A percentile compares a stretch with the other conserved stretches of the same genome.
These are phyloP conservation scores for Calyptomena viridis DNA, from an alignment of 2,113 vertebrate species.

Conservation along the genomic window DNA sequence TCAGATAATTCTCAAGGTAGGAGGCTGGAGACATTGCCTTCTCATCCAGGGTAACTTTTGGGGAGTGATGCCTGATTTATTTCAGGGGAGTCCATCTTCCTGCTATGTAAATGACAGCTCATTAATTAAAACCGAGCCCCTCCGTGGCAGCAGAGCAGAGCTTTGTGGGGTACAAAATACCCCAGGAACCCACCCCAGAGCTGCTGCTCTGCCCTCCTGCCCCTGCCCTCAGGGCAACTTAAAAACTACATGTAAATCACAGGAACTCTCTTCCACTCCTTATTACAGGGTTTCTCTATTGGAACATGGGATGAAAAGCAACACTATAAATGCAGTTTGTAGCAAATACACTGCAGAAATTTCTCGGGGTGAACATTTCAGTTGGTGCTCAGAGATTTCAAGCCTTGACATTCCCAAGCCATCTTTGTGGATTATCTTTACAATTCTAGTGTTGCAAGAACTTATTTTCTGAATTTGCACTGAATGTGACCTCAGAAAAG, in stretches of 20 bases:
- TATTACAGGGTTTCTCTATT: fast-evolving
- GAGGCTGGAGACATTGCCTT: not conserved
- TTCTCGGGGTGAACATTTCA: not conserved
- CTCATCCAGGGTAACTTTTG: not conserved
- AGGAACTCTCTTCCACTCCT: not conserved
- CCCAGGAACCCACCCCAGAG: not conserved
- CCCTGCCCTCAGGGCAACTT: not conserved
- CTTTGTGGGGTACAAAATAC: not conserved
- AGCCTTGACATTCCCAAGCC: not conserved
- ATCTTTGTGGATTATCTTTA: not conserved
- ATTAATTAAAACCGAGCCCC: not conserved
- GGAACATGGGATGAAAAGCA: not conserved
- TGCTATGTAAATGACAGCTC: not conserved
- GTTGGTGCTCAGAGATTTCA: not conserved
- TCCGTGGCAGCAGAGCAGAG: not conserved
- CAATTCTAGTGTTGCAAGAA: not conserved
- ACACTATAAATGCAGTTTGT: fast-evolving
- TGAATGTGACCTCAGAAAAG: not conserved
- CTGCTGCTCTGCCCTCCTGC: not conserved
- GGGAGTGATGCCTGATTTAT: not conserved
- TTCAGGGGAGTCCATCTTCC: not conserved
- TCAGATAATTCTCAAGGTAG: not conserved
- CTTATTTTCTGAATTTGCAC: not conserved
- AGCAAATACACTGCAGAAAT: not conserved
- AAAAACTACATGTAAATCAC: fast-evolving